phyloP scores from a whole-genome alignment of 1,140 invertebrate species.

The Latrodectus geometricus region DNA sequence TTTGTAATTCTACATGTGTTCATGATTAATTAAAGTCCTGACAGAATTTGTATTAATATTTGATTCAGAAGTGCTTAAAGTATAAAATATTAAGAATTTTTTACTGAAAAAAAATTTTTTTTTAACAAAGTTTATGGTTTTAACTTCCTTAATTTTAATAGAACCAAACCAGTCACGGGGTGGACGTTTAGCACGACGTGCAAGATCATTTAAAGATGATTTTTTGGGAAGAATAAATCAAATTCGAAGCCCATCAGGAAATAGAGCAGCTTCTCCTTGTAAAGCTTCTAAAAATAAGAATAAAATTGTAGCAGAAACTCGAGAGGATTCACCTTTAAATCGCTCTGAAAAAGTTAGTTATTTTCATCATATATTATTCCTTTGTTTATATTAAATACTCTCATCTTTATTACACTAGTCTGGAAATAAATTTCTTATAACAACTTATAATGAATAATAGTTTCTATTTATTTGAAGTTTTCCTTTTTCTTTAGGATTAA shows the following conservation, averaged over 20 bases:
- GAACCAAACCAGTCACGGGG: conserved; percentile 54
- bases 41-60: no score
- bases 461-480: no score
- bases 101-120: no score
- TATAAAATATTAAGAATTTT: no score
- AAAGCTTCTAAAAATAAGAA: conserved; percentile 53
- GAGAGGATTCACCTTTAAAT: conserved; percentile 43
- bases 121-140: neutral
- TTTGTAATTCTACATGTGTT: no score
- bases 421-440: neutral
- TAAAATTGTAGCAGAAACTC: conserved; percentile 40
- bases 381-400: neutral
- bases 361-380: neutral
- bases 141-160: conserved; percentile 3
- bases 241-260: conserved; percentile 78
- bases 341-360: conserved; percentile 43
- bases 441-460: neutral
- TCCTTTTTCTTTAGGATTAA: no score
- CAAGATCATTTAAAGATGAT: conserved; percentile 91
- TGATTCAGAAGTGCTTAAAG: no score
- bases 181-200: conserved; percentile 77
- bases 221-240: conserved; percentile 87
- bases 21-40: no score
- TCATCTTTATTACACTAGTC: neutral
- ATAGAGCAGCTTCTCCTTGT: conserved; percentile 62